Percentiles rank a stretch among this genome's conserved stretches.
phyloP scores from a whole-genome alignment of 2,888 invertebrate species.

The Aphidoletes aphidimyza region DNA sequence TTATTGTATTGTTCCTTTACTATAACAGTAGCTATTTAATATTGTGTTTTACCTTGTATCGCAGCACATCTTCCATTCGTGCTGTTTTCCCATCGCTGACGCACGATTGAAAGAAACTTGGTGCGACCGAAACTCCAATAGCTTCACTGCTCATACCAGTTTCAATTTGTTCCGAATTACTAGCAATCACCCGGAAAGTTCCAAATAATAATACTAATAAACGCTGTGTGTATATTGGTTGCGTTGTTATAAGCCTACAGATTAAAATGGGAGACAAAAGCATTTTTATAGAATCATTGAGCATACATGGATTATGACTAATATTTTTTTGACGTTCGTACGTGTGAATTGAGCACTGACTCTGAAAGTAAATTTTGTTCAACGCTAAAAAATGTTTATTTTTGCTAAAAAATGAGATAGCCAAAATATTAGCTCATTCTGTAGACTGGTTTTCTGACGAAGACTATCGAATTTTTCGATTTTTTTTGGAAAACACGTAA shows the following conservation, averaged over 20 bases:
- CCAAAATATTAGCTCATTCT: too few species aligned
- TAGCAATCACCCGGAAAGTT: slow-evolving; percentile 94
- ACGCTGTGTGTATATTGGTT: slow-evolving; percentile 91
- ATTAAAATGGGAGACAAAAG: slow-evolving; percentile 56
- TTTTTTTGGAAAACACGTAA: too few species aligned
- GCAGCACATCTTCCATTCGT: slow-evolving; percentile 93
- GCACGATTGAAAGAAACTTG: slow-evolving; percentile 95
- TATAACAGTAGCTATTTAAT: too few species aligned
- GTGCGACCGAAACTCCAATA: slow-evolving; percentile 93
- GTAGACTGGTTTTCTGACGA: too few species aligned
- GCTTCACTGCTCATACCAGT: slow-evolving; percentile 97
- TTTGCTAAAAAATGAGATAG: too few species aligned
- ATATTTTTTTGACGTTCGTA: too few species aligned
- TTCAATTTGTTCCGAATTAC: slow-evolving; percentile 87
- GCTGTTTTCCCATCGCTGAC: slow-evolving; percentile 95
- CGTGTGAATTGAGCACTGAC: too few species aligned
- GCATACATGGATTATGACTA: too few species aligned
- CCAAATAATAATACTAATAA: slow-evolving; percentile 95
- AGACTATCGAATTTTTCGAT: too few species aligned
- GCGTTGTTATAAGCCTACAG: slow-evolving; percentile 84
- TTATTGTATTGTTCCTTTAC: neutral
- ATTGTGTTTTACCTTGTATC: slow-evolving; percentile 83
- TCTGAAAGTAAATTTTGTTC: too few species aligned
- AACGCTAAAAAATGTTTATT: too few species aligned
- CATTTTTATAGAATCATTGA: too few species aligned